Base-by-base conservation (phyloP, 1,140 invertebrate genomes). In the Galleria mellonella region DNA sequence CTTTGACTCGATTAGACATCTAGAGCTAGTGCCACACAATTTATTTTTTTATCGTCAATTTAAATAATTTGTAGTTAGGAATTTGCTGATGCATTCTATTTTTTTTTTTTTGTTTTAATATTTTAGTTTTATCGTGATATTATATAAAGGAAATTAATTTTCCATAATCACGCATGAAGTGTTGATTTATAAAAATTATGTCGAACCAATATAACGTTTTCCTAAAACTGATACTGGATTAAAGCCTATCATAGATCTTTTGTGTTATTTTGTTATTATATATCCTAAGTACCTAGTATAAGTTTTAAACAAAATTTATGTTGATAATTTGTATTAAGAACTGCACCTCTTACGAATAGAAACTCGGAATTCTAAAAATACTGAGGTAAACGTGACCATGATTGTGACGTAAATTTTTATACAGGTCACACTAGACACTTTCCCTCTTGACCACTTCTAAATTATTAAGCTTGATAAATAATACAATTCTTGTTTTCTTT, bases 171-270 rank as follows among this genome's bases (percentile, higher is more conserved):
- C 40, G 45, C 29, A 48, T 53, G 52, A 58, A 55, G 47, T 62
- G 48, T 65, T 70, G 40, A 65, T 67, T 70, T 62, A 55, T 45
- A 46, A 60, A 59, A 62, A 67, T 63, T 62, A 58, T 72, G 60
- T 72, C 47, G 51, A 63, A 65, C 53, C 58, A 66, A 62, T 63
- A 64, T 62, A 46, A 47, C 56, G 50, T 53, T 62, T 64, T 53
- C 53, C 49, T 14, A 42, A 50, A 60, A 46, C 60, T 73, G 67
- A 68, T 72, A 71, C 49, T 70, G 65, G 56, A 81, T 77, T 73
- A 81, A 81, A 81, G 60, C 63, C 69, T 72, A 62, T 73, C 67
- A 71, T 68, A 75, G 68, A 73, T 23, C 6, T 23, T 23, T 23
- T 23, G 17, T 23, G 17, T 23, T 6, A 23, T 23, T 23, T 23